Base-by-base conservation (phyloP, 2,797 vertebrate genomes). In the Amblyraja radiata region DNA sequence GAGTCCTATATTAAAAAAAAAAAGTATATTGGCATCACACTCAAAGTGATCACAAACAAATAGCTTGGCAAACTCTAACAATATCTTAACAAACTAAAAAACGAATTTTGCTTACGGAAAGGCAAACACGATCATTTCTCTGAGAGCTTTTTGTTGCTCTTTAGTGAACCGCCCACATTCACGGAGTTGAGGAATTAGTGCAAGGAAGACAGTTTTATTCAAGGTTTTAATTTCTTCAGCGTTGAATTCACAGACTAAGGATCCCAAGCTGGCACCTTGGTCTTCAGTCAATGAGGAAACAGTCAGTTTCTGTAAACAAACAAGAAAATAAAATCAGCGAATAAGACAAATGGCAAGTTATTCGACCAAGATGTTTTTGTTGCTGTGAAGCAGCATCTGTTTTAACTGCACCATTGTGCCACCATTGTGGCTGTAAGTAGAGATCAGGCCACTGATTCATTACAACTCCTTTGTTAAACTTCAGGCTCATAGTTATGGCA, bases 231-330 rank as follows among this genome's bases (percentile, higher is more conserved):
- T 25, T 0, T 76, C 71, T 4, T n/a, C 23, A 25, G 39, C 1
- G n/a, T 21, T 54, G 39, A 92, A 76, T 54, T 39, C 71, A 58
- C 90, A 92, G 71, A 92, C 90, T 13, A 92, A 71, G 71, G 90
- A 76, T 6, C 71, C 90, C 36, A 92, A 76, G 36, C 71, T 92
- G 71, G 25, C n/a, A 5, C 21, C 90, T 54, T 92, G 39, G 0
- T 92, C 90, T 46, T 54, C 39, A 16, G 90, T 92, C 71, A 92
- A 39, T 58, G 71, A 74, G 23, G 90, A 92, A n/a, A 13, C 90
- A 54, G 11, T 58, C 71, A 76, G 7, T 5, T n/a, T 76, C 90
- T 92, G 71, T 92, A 10, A 68, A 21, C 18, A n/a, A 88, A 88
- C 21, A 46, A 91, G 6, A 6, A 25, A 92, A 92, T 23, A 54